These are phyloP conservation scores for Papilio gigon DNA, from an alignment of 2,888 invertebrate species.

Conservation along the genomic window DNA sequence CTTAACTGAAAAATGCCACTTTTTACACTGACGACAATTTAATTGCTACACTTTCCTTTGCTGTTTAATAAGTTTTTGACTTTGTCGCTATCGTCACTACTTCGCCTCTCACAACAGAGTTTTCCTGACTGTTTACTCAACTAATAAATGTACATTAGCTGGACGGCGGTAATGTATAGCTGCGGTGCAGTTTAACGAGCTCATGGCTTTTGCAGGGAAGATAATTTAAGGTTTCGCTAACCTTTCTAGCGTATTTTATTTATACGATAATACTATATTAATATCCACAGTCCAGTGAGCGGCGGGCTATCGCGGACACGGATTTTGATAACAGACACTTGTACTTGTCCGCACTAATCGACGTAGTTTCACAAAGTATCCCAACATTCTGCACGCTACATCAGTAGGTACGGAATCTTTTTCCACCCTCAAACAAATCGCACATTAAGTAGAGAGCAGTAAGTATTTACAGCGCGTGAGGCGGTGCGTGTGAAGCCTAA, in stretches of 20 bases:
- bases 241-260: background rate
- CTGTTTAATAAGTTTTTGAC: background rate
- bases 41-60: background rate
- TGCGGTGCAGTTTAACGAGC: background rate
- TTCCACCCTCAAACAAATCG: background rate
- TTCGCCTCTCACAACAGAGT: no score
- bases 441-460: slow-evolving; percentile 8
- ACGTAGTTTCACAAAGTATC: background rate
- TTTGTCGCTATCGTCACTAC: no score
- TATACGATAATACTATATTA: background rate
- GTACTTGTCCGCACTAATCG: no score
- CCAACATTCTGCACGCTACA: background rate
- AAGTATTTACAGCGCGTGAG: background rate
- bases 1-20: background rate
- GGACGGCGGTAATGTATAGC: background rate
- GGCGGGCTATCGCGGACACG: no score
- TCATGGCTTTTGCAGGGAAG: background rate
- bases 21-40: slow-evolving; percentile 7
- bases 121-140: no score
- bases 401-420: background rate
- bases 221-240: background rate
- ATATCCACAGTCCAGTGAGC: background rate
- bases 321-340: background rate
- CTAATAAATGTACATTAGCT: no score
- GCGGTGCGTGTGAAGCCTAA: background rate